Base-by-base conservation (phyloP, 30 jellyfish, hydroid and myxozoan genomes). In the Pelagia noctiluca region DNA sequence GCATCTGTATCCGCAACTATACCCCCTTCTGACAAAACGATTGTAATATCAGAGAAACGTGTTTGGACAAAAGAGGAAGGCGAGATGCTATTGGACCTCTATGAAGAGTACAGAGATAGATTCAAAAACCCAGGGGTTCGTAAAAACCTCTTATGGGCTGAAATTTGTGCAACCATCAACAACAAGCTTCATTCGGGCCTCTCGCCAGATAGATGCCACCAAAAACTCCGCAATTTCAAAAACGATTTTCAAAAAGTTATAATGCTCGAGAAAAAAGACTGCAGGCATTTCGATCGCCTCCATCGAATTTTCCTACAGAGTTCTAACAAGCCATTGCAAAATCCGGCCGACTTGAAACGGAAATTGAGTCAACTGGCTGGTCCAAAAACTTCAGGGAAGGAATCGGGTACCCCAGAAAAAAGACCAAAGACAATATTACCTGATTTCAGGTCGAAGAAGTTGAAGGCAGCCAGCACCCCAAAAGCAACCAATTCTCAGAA, bases 191-290 rank as follows among this genome's bases (percentile, higher is more conserved):
- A 83, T 47, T 24, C 96, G 1, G 97, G 84, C 34, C 88, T 90
- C 19, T 71, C 91, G 34, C 93, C 94, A 42, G 88, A 92, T 26
- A 95, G 86, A 71, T 90, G 97, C 66, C 91, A 90, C 47, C 97
- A 90, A 64, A 90, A 90, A 34, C 64, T 90, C 18, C 86, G 97
- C 8, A 90, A 90, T 60, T 71, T 90, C 49, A 90, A 90, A 70
- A 92, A 92, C 18, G 97, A 90, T 72, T 90, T 83, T 57, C 97
- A 90, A 35, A 90, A 90, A 61, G 97, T 90, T 28, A 76, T 90
- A 46, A 89, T 81, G 90, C 82, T 81, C 34, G 90, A 89, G 78
- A 78, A 75, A 31, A 76, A 68, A 76, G 96, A 86, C 24, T 61
- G 89, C 50, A 36, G 96, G 28, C 89, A 86, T 53, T 77, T 75